phyloP scores from a whole-genome alignment of 2,888 invertebrate genomes.

The Stenodera caucasica region DNA sequence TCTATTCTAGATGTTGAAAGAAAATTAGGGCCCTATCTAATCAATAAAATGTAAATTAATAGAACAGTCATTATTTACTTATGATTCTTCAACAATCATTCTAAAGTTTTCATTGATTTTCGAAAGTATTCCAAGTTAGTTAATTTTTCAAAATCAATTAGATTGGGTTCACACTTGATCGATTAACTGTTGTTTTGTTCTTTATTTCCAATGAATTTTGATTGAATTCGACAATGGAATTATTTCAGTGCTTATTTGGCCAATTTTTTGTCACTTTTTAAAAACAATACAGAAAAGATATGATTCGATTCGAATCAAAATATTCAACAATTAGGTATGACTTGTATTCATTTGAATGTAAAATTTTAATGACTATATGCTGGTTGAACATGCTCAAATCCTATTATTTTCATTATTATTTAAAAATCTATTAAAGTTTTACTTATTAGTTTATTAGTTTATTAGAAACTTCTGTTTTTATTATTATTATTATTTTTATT shows the following conservation, averaged over 20 bases:
- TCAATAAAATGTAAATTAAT: background rate
- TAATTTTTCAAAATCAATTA: background rate
- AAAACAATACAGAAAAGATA: no score
- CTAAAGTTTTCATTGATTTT: background rate
- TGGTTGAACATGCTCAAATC: constrained; percentile 9
- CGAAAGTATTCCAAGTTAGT: background rate
- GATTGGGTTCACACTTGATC: constrained; percentile 5
- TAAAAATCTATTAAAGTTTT: background rate
- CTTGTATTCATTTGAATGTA: constrained; percentile 17
- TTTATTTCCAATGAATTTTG: background rate
- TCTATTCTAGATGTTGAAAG: background rate
- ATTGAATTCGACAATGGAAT: no score
- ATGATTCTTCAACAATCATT: no score
- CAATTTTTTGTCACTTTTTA: background rate
- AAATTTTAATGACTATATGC: constrained; percentile 20
- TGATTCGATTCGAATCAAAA: background rate
- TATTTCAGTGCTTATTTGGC: no score
- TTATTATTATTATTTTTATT: no score
- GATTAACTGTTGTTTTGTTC: constrained; percentile 4
- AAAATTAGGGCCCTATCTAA: constrained; percentile 3
- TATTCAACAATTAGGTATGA: background rate
- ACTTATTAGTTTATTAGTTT: no score
- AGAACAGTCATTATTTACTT: background rate
- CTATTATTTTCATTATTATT: background rate
- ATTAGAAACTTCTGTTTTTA: no score